Base-by-base conservation (phyloP, 2,888 invertebrate genomes). In the Apocheima hispidaria region DNA sequence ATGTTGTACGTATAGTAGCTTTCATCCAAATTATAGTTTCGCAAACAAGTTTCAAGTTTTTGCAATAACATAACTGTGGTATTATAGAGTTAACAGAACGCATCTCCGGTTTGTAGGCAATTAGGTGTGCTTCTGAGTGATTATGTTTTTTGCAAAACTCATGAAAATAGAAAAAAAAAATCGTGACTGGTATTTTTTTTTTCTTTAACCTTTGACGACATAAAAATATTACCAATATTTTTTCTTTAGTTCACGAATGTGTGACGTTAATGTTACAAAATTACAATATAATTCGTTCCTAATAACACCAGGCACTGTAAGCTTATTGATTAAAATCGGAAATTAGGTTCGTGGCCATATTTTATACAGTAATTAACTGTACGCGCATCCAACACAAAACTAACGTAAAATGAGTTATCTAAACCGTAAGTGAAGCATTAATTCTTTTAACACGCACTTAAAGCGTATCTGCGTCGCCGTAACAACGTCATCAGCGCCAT, bases 1-100 rank as follows among this genome's bases (percentile, higher is more conserved):
- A 28, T 46, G 2, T 43, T 26, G 59, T 50, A n/a, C 52, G 56
- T 56, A n/a, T n/a, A n/a, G 23, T 52, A 58, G 50, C 46, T 56
- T 57, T 60, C 41, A 40, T 51, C 40, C 28, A 55, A 44, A 51
- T 51, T 43, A 63, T 46, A 49, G 60, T 64, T 66, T 59, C 50
- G 46, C 46, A 61, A 63, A 55, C 50, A 14, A 52, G 52, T 62
- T 59, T 66, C 50, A 14, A 52, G 52, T 62, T 59, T 66, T 69
- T 63, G 65, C 67, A 67, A 67, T 65, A 69, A 65, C 68, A 60
- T 70, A 68, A 68, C 70, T 61, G 63, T 65, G 65, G 63, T 73
- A 70, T 67, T 71, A 60, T 66, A 68, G 70, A 73, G 60, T 73
- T 75, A 82, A 76, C 78, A 82, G 82, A 82, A 82, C 83, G 81